phyloP scores from a whole-genome alignment of 2,797 vertebrate genomes.

The Phataginus tetradactyla region DNA sequence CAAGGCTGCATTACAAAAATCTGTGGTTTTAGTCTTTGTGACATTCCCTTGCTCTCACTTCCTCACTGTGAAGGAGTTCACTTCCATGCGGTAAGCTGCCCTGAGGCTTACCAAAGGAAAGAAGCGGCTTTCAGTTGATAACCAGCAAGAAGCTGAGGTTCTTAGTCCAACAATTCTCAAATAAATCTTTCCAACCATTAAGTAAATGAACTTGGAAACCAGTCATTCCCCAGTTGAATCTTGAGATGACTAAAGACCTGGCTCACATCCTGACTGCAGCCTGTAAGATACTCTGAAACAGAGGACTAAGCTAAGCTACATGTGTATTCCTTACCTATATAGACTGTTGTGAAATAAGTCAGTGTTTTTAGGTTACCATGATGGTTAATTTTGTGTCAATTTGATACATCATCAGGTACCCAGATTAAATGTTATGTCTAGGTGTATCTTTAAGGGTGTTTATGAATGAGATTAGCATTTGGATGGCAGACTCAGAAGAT shows the following conservation, averaged over 20 bases:
- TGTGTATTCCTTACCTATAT: not conserved
- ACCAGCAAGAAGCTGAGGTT: not conserved
- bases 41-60: not conserved
- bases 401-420: not conserved
- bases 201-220: not conserved
- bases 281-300: not conserved
- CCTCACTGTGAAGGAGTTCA: not conserved
- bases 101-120: not conserved
- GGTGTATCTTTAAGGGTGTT: not conserved
- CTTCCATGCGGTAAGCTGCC: not conserved
- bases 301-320: not conserved
- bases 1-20: not conserved
- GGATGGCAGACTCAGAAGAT: not conserved
- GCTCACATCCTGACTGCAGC: not conserved
- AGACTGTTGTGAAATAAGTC: not conserved
- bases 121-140: not conserved
- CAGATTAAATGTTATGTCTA: not conserved
- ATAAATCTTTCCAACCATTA: not conserved
- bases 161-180: not conserved
- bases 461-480: not conserved
- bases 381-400: not conserved
- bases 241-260: not conserved
- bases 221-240: not conserved
- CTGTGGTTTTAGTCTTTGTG: not conserved
- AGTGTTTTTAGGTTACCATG: not conserved